These are phyloP conservation scores for Gymnocypris eckloni DNA, from an alignment of 2,797 vertebrate species.

Conservation along the genomic window DNA sequence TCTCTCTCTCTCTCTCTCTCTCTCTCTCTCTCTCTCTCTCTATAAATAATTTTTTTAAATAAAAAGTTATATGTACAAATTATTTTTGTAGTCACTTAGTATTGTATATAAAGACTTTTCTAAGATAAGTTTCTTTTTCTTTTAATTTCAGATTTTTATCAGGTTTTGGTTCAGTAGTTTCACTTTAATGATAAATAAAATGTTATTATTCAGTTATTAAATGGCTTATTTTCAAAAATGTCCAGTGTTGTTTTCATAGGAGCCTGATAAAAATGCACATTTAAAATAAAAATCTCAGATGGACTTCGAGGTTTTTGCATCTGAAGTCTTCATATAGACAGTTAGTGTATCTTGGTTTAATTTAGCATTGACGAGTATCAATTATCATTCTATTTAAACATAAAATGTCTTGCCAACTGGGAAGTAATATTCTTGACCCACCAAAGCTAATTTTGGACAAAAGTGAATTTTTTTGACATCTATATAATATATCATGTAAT, in stretches of 20 bases:
- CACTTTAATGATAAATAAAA: neutral
- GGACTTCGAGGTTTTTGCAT: too few relatives aligned
- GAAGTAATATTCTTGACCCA: neutral
- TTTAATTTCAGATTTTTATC: too few relatives aligned
- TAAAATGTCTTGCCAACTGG: neutral
- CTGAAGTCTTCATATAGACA: neutral
- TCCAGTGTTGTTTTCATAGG: too few relatives aligned
- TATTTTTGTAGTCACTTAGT: neutral
- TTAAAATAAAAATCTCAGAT: too few relatives aligned
- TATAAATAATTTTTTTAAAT: neutral
- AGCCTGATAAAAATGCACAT: too few relatives aligned
- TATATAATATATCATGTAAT: neutral
- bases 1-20: neutral
- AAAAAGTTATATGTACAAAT: neutral
- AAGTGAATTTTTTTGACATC: too few relatives aligned
- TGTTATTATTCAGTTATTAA: neutral
- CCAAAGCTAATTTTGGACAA: neutral
- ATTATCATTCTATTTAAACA: neutral
- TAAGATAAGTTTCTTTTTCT: too few relatives aligned
- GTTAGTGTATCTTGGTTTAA: neutral
- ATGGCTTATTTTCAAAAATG: neutral
- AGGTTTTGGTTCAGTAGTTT: too few relatives aligned
- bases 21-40: neutral
- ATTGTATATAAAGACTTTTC: neutral
- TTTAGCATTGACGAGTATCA: neutral